Evolutionary conservation across 2,888 invertebrate genomes (phyloP), one percentile per base, ranked within the genome.

Genomic region (Tenthredo notha): DNA sequence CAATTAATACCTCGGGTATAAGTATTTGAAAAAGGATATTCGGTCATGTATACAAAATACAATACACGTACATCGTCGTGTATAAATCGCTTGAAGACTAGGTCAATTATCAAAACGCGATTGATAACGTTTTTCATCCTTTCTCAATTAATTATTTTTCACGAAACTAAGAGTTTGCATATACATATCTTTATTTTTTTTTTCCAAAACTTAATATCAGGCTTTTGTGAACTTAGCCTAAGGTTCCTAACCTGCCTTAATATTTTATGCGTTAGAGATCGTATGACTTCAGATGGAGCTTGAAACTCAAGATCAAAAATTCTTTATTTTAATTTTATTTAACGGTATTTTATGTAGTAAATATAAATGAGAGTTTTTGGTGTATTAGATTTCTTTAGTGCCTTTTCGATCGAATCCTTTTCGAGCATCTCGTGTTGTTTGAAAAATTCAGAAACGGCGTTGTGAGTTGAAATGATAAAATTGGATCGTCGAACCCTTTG

Each of bases 401-500:
- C 25, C 2, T 33, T 33, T 70, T 33, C 25, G 29, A 67, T 67
- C 67, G 67, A 18, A 37, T 33, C 10, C 12, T 70, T 1, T 18
- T 70, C 70, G 9, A 37, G 7, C 29, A 70, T 33, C 70, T 6
- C 70, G 37, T 40, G 21, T 74, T 37, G 10, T 21, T 74, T 74
- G 21, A 29, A 74, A 25, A 25, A 43, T 40, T 74, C 10, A 21
- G 72, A 21, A 74, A 74, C 43, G 18, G 9, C 72, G 18, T 21
- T 74, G 43, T 74, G 43, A 74, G 15, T 67, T 21, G 72, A 43
- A 43, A 74, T 21, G 40, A 74, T 74, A 12, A 21, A 74, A 74
- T 74, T 74, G 25, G 72, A 74, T 40, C 21, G 43, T 10, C 43
- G 72, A 21, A 72, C 72, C 72, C 72, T 74, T 74, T 43, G 43